Conservation (phyloP, 1,140 invertebrate genomes). For the Geopemphigus sp. region DNA sequence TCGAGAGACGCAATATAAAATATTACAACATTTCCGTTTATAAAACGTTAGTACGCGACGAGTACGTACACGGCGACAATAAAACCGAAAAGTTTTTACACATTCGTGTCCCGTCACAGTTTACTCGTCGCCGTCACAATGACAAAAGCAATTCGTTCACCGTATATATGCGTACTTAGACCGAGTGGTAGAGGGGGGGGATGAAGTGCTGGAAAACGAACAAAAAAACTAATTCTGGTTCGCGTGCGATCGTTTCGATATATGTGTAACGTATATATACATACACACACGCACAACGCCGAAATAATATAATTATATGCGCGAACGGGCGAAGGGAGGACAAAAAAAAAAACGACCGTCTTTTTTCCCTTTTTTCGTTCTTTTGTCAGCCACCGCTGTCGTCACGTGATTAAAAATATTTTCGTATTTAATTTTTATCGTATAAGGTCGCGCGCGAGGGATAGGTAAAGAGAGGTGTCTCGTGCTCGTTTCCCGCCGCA, state of each 20-base stretch:
- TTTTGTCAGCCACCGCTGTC: not conserved
- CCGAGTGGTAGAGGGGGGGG: too few species aligned
- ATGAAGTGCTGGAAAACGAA: not conserved
- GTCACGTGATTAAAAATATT: conserved; percentile 8
- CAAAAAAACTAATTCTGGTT: conserved; percentile 37
- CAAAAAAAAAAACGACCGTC: not conserved
- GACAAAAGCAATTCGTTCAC: conserved; percentile 13
- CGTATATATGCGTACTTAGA: too few species aligned
- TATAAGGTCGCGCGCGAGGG: not conserved
- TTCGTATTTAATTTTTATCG: not conserved
- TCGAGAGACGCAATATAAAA: conserved; percentile 8
- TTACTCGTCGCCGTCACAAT: not conserved
- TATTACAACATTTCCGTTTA: conserved; percentile 20
- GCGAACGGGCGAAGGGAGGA: not conserved
- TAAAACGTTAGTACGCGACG: not conserved
- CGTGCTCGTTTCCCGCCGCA: too few species aligned
- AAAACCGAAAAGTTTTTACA: conserved; percentile 32
- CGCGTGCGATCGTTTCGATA: conserved; percentile 39
- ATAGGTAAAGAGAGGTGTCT: too few species aligned
- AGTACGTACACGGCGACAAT: not conserved
- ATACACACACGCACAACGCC: not conserved
- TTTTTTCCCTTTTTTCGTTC: not conserved
- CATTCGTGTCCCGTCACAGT: conserved; percentile 43
- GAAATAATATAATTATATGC: conserved; percentile 4
- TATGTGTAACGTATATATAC: not conserved